These are phyloP conservation scores for Australoheros scitulus DNA, from an alignment of 2,113 vertebrate species.

Conservation along the genomic window DNA sequence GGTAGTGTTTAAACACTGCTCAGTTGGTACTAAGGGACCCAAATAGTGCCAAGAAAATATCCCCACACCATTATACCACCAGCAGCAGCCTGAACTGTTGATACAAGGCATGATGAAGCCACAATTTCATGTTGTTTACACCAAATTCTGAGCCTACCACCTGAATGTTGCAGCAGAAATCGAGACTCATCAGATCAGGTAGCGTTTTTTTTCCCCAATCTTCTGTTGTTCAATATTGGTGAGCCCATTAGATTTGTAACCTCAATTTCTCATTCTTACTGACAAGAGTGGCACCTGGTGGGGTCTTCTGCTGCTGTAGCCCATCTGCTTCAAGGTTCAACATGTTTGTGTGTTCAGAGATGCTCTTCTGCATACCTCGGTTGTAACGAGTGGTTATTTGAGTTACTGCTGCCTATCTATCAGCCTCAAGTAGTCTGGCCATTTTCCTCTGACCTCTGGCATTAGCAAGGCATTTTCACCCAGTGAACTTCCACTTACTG, in stretches of 20 bases:
- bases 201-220: neutral
- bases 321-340: neutral
- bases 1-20: neutral
- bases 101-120: neutral
- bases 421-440: neutral
- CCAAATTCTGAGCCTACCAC: neutral
- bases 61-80: neutral
- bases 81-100: neutral
- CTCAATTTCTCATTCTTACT: neutral
- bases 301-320: neutral
- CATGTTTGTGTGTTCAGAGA: neutral
- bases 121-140: neutral
- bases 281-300: neutral
- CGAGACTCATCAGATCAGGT: neutral
- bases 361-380: neutral
- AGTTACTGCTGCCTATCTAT: neutral
- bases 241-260: neutral
- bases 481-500: neutral
- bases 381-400: neutral
- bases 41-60: neutral
- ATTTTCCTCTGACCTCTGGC: neutral
- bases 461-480: neutral
- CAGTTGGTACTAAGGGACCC: neutral
- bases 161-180: neutral
- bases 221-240: neutral